These are phyloP conservation scores for Brachystomella parvula DNA, from an alignment of 1,140 invertebrate species.

Conservation along the genomic window DNA sequence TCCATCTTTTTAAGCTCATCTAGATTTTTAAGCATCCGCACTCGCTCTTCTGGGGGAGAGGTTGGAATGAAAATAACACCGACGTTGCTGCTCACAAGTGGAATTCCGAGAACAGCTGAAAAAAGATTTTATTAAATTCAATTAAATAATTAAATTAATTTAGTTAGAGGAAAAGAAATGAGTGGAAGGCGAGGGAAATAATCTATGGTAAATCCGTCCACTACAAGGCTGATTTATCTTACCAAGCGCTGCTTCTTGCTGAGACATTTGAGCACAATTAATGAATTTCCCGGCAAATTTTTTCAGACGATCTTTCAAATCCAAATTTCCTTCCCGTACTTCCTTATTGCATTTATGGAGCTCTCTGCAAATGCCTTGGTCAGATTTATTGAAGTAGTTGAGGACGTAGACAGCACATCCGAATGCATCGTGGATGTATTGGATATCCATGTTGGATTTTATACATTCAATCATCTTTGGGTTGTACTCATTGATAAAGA, in stretches of 20 bases:
- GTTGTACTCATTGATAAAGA: conserved; percentile 3
- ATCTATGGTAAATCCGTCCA: too few relatives aligned
- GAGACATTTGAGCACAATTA: conserved; percentile 8
- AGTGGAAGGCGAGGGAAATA: too few relatives aligned
- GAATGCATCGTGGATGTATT: not conserved
- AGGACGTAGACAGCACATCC: not conserved
- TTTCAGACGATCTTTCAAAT: conserved; percentile 1
- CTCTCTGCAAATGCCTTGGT: not conserved
- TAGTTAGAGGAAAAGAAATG: too few relatives aligned
- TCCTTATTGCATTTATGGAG: not conserved
- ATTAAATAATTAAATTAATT: too few relatives aligned
- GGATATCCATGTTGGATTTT: not conserved
- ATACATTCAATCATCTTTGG: not conserved
- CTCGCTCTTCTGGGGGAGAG: not conserved
- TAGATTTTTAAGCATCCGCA: not conserved
- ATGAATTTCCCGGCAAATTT: conserved; percentile 3
- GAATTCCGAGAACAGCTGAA: not conserved
- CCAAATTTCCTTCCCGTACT: not conserved
- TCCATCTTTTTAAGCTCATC: conserved; percentile 2
- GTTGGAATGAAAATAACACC: not conserved
- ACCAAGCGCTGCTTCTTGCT: conserved; percentile 19
- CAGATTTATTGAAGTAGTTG: not conserved
- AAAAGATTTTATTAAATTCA: too few relatives aligned
- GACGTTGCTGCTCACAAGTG: not conserved
- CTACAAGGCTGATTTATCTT: too few relatives aligned